Evolutionary conservation across 2,888 invertebrate genomes (phyloP).

Genomic region (Parasteatoda lunata): DNA sequence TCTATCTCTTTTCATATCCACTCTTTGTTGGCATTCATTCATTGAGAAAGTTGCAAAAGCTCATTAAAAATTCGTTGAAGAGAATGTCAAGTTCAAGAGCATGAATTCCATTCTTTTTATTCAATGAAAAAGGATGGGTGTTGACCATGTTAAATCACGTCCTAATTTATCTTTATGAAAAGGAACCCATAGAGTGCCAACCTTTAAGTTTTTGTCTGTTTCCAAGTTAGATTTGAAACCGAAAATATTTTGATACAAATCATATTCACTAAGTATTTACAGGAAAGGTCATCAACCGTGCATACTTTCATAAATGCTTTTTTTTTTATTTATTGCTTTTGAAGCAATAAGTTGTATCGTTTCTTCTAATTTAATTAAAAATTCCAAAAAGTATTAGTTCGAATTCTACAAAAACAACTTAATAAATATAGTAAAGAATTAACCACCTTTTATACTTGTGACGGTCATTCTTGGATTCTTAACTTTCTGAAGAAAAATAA

Average conservation of each 20-base stretch:
- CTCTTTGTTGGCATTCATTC: constrained; percentile 25
- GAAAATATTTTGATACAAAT: too few species aligned
- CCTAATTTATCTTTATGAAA: constrained; percentile 44
- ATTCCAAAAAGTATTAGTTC: too few species aligned
- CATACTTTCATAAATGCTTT: too few species aligned
- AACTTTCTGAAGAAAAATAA: too few species aligned
- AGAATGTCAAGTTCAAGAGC: constrained; percentile 58
- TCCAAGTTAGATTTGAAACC: too few species aligned
- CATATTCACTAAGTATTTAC: neutral
- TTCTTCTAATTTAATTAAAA: too few species aligned
- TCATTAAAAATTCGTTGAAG: constrained; percentile 49
- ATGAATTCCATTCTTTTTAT: constrained; percentile 16
- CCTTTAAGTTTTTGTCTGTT: constrained; percentile 24
- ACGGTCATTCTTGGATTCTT: too few species aligned
- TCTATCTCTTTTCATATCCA: constrained; percentile 1
- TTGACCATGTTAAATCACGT: constrained; percentile 45
- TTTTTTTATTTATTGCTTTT: too few species aligned
- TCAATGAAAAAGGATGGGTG: constrained; percentile 48
- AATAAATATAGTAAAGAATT: too few species aligned
- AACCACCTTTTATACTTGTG: too few species aligned
- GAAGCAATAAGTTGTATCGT: too few species aligned
- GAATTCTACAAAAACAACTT: too few species aligned
- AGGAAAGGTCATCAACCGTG: constrained; percentile 2
- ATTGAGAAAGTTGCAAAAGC: constrained; percentile 15
- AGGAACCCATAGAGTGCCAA: constrained; percentile 30